Percentiles rank a stretch among this genome's conserved stretches.
Evolutionary conservation across 2,113 vertebrate species (phyloP).

Genomic region (Aptenodytes forsteri): DNA sequence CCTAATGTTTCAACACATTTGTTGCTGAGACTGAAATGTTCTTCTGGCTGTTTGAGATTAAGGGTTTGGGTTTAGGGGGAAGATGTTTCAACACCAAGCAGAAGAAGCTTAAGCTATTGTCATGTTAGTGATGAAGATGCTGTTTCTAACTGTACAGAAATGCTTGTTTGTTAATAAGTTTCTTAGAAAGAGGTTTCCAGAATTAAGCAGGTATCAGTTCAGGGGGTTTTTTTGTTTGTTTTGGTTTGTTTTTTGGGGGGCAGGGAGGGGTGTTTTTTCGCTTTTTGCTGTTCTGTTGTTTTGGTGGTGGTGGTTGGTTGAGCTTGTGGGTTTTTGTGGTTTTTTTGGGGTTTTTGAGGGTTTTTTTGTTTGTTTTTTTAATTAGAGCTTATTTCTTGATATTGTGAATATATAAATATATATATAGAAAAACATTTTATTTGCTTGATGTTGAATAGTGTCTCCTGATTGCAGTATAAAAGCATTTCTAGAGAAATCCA

Average conservation of each 20-base stretch:
- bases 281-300: accelerated
- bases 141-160: background rate
- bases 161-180: background rate
- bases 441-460: background rate
- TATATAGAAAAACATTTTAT: background rate
- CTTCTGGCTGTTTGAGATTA: background rate
- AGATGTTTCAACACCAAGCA: background rate
- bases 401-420: background rate
- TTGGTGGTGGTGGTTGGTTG: background rate
- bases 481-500: background rate
- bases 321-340: too few species aligned
- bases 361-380: background rate
- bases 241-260: accelerated
- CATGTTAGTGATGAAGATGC: background rate
- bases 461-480: background rate
- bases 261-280: accelerated
- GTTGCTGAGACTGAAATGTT: background rate
- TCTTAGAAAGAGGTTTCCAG: background rate
- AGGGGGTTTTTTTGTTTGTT: background rate
- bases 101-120: background rate
- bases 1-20: background rate
- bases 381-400: background rate
- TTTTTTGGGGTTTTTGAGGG: background rate
- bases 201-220: background rate
- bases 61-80: background rate